Evolutionary conservation across 2,797 vertebrate genomes (phyloP).

Genomic region (Sarcoramphus papa): DNA sequence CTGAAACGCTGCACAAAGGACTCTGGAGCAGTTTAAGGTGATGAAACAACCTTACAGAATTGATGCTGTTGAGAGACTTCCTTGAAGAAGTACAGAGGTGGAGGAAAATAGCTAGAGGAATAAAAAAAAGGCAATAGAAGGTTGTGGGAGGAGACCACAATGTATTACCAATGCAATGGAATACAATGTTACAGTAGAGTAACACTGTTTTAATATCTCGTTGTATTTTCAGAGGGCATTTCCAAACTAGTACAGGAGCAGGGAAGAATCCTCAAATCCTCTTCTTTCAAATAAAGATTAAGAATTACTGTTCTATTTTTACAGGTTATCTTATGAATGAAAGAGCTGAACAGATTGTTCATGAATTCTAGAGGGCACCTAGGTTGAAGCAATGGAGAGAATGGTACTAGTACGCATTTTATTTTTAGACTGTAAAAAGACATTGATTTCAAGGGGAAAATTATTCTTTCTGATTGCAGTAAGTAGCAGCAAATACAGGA

Average conservation of each 20-base stretch:
- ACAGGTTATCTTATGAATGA: conserved; percentile 52
- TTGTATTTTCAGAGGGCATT: background rate
- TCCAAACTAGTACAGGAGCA: background rate
- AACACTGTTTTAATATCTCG: background rate
- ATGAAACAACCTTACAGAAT: background rate
- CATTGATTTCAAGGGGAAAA: conserved; percentile 75
- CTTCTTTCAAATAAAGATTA: background rate
- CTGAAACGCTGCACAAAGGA: fast-evolving
- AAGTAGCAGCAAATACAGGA: conserved; percentile 8
- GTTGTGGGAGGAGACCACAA: background rate
- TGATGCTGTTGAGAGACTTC: background rate
- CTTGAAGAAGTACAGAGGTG: background rate
- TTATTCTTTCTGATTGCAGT: conserved; percentile 32
- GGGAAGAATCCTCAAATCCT: background rate
- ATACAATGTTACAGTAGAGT: too few species aligned
- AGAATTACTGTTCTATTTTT: conserved; percentile 45
- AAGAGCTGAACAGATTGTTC: conserved; percentile 46
- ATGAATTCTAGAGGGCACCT: conserved; percentile 41
- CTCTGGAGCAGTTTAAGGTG: background rate
- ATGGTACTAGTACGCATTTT: conserved; percentile 53
- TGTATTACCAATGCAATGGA: background rate
- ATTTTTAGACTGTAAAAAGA: conserved; percentile 82
- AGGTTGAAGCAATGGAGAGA: conserved; percentile 49
- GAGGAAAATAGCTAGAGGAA: background rate
- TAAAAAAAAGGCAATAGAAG: background rate